Conservation (phyloP, 2,888 invertebrate genomes). For the Lochmaea crataegi region DNA sequence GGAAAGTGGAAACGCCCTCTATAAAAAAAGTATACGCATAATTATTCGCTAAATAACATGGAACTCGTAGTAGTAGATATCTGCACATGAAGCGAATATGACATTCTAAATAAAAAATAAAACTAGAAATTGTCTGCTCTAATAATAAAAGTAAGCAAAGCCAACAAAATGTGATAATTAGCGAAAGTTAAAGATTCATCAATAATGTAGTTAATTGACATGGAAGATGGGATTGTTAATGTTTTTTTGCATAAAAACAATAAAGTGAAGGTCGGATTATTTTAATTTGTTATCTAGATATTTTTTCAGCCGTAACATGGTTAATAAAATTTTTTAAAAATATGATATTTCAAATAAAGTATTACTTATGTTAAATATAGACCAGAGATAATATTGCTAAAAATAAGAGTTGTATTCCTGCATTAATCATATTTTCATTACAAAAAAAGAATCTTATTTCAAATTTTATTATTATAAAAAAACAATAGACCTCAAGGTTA, state of each 20-base stretch:
- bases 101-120: neutral
- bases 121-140: conserved; percentile 13
- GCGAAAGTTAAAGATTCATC: conserved; percentile 27
- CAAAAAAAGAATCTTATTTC: too few relatives aligned
- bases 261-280: neutral
- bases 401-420: too few relatives aligned
- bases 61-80: neutral
- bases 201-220: conserved; percentile 17
- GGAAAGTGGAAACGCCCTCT: neutral
- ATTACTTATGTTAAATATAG: too few relatives aligned
- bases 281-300: neutral
- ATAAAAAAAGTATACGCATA: neutral
- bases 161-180: conserved; percentile 13
- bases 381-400: too few relatives aligned
- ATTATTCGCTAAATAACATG: neutral
- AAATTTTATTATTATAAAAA: too few relatives aligned
- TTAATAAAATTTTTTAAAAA: too few relatives aligned
- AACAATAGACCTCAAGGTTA: too few relatives aligned
- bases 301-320: neutral
- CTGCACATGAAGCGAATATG: neutral
- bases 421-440: too few relatives aligned
- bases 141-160: conserved; percentile 15
- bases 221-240: neutral
- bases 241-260: neutral
- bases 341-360: too few relatives aligned